phyloP scores from a whole-genome alignment of 2,797 vertebrate genomes.

The Gymnoscopelus microlampas region DNA sequence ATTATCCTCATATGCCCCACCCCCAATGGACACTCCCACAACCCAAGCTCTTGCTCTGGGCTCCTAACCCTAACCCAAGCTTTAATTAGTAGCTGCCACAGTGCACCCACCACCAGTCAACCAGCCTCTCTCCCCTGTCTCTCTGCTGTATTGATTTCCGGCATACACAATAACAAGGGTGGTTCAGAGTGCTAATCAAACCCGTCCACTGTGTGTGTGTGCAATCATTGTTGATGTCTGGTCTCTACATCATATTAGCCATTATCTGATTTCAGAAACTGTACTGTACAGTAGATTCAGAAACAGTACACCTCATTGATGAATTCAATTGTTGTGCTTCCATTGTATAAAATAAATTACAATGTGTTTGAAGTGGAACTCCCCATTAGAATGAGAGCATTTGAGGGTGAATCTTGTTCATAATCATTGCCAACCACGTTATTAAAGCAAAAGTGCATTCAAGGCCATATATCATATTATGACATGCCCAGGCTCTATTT shows the following conservation, averaged over 20 bases:
- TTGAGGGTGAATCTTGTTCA: no score
- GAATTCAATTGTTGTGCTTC: background rate
- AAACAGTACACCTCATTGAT: constrained; percentile 3
- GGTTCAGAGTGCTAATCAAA: constrained; percentile 48
- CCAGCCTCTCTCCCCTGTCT: constrained; percentile 44
- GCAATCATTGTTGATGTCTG: constrained; percentile 26
- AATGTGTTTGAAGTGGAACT: no score
- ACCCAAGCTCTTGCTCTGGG: constrained; percentile 7
- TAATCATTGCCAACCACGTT: no score
- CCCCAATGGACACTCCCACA: constrained; percentile 41
- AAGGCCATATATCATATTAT: no score
- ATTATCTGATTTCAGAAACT: constrained; percentile 17
- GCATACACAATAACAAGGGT: constrained; percentile 43
- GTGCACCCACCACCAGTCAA: constrained; percentile 40
- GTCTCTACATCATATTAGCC: constrained; percentile 10
- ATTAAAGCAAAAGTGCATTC: no score
- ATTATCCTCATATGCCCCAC: constrained; percentile 21
- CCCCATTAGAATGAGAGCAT: no score
- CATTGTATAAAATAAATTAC: no score
- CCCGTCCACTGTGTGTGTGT: constrained; percentile 43
- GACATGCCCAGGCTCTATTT: no score
- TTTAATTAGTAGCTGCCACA: constrained; percentile 66
- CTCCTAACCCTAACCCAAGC: background rate
- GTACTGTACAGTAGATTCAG: background rate
- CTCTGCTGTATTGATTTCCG: constrained; percentile 64